Conservation (phyloP, 2,797 vertebrate genomes). For the Chaetodon trifasciatus region DNA sequence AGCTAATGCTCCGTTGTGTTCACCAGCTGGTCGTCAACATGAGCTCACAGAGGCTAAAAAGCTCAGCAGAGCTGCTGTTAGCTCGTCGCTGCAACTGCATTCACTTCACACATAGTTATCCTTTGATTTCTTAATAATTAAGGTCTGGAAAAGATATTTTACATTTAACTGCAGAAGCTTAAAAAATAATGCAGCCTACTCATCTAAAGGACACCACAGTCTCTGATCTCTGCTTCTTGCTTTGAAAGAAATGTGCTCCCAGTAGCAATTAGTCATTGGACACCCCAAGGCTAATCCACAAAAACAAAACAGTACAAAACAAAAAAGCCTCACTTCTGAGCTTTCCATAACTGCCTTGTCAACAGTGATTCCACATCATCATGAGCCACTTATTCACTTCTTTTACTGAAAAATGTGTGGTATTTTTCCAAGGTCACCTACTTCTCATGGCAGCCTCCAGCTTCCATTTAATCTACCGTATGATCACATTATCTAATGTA, state of each 20-base stretch:
- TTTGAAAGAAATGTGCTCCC: constrained; percentile 5
- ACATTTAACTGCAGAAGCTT: background rate
- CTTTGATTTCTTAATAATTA: background rate
- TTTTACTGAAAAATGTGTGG: background rate
- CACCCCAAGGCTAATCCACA: background rate
- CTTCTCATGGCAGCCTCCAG: constrained; percentile 14
- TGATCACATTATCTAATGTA: constrained; percentile 28
- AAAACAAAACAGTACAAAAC: background rate
- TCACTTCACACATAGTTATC: background rate
- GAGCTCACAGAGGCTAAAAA: background rate
- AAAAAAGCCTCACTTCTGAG: too few relatives aligned
- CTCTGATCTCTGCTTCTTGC: constrained; percentile 12
- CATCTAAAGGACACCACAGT: background rate
- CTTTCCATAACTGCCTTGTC: background rate
- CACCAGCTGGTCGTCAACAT: too few relatives aligned
- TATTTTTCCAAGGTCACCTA: background rate
- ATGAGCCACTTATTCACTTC: background rate
- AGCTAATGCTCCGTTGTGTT: background rate
- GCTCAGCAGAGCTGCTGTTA: background rate
- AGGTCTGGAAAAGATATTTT: background rate
- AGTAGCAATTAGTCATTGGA: background rate
- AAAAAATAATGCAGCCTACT: background rate
- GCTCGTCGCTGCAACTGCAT: background rate
- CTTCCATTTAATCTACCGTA: constrained; percentile 8
- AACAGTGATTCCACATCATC: background rate